Evolutionary conservation across 2,113 vertebrate genomes (phyloP).

Genomic region (Scalopus aquaticus): DNA sequence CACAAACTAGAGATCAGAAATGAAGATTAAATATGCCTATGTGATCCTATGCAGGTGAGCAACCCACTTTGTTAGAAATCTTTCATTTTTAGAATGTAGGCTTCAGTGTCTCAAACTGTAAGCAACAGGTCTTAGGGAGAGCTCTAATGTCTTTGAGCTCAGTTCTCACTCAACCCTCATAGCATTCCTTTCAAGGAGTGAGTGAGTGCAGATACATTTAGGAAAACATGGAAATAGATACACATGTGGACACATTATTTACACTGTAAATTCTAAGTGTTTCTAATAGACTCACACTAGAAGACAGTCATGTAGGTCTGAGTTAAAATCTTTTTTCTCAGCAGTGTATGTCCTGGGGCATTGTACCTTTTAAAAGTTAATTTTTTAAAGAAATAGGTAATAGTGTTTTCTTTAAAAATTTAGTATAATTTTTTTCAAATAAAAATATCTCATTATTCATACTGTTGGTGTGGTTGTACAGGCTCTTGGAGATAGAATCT

Average conservation of each 20-base stretch:
- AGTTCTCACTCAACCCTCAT: not conserved
- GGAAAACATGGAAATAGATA: not conserved
- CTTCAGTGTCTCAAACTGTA: not conserved
- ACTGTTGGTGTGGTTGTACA: not conserved
- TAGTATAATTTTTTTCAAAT: not conserved
- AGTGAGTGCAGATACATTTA: not conserved
- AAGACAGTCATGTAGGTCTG: not conserved
- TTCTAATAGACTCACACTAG: not conserved
- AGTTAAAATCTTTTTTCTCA: slow-evolving; percentile 10
- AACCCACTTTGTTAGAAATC: not conserved
- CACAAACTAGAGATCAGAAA: not conserved
- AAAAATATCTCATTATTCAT: not conserved
- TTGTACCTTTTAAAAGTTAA: slow-evolving; percentile 1
- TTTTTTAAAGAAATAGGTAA: not conserved
- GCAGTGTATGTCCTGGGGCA: not conserved
- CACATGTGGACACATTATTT: not conserved
- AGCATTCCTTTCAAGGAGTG: not conserved
- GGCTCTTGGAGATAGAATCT: not conserved
- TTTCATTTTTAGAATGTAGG: not conserved
- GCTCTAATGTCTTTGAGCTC: not conserved
- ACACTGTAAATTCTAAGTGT: not conserved
- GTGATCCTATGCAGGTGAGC: not conserved
- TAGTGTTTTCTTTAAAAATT: not conserved
- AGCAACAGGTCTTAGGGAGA: not conserved
- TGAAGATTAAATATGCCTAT: not conserved